phyloP scores from a whole-genome alignment of 1,140 invertebrate genomes.

The Nasonia longicornis region DNA sequence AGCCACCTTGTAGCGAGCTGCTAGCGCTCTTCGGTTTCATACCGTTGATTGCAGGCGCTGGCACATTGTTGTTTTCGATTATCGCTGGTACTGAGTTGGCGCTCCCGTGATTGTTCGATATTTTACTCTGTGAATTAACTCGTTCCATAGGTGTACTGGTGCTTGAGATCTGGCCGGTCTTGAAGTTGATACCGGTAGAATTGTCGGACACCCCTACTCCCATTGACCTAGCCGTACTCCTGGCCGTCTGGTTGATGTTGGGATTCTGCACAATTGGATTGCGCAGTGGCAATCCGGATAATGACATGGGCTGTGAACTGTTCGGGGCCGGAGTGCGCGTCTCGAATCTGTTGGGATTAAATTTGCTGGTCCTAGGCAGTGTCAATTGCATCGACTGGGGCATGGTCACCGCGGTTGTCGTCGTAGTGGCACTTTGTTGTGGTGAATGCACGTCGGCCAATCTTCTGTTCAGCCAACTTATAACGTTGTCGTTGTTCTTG shows the following conservation, averaged over 20 bases:
- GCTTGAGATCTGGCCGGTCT: slow-evolving; percentile 61
- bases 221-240: slow-evolving; percentile 54
- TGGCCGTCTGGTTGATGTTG: slow-evolving; percentile 62
- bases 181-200: slow-evolving; percentile 58
- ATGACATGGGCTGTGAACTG: slow-evolving; percentile 51
- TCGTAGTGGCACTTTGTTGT: slow-evolving; percentile 53
- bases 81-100: slow-evolving; percentile 52
- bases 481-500: slow-evolving; percentile 75
- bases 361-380: slow-evolving; percentile 62
- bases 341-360: slow-evolving; percentile 59
- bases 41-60: slow-evolving; percentile 52
- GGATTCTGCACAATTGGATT: slow-evolving; percentile 61
- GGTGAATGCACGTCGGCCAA: slow-evolving; percentile 62
- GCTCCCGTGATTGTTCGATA: slow-evolving; percentile 52
- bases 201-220: slow-evolving; percentile 58
- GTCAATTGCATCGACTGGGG: slow-evolving; percentile 62
- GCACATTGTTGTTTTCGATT: slow-evolving; percentile 61
- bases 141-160: slow-evolving; percentile 67
- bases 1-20: slow-evolving; percentile 59
- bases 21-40: slow-evolving; percentile 57
- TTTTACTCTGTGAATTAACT: slow-evolving; percentile 54
- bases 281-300: slow-evolving; percentile 56
- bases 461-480: slow-evolving; percentile 67
- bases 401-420: slow-evolving; percentile 52
- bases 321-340: slow-evolving; percentile 57